phyloP scores from a whole-genome alignment of 2,113 vertebrate genomes.

The Brienomyrus longianalis region DNA sequence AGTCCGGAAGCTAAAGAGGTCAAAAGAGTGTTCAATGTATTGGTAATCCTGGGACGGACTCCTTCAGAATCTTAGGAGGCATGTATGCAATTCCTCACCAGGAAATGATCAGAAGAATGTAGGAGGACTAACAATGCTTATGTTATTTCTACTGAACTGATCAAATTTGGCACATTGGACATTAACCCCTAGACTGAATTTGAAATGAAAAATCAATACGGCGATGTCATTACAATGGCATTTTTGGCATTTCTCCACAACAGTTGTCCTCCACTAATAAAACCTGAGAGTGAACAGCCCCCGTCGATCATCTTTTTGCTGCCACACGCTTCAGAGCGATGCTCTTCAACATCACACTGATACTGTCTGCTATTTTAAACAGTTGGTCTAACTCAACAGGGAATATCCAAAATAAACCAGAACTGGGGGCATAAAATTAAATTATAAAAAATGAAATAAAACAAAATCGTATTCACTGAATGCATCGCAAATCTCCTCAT shows the following conservation, averaged over 20 bases:
- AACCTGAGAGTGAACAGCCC: background rate
- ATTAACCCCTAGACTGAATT: background rate
- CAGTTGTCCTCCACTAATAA: background rate
- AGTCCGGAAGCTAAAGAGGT: background rate
- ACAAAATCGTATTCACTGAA: background rate
- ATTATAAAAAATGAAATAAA: background rate
- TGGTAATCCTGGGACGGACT: background rate
- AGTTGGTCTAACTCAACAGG: background rate
- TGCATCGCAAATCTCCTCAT: background rate
- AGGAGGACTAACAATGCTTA: background rate
- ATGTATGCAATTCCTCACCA: background rate
- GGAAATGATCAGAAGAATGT: background rate
- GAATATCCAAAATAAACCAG: background rate
- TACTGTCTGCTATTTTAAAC: background rate
- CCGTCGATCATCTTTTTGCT: background rate
- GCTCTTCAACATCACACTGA: background rate
- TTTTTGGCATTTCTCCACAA: background rate
- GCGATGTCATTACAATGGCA: background rate
- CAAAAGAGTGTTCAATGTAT: background rate
- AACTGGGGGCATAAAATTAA: background rate
- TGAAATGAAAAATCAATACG: background rate
- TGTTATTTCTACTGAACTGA: background rate
- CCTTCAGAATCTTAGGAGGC: background rate
- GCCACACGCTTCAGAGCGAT: background rate
- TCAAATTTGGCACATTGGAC: background rate